Base-by-base conservation (phyloP, 2,888 invertebrate species). In the Petrophora chlorosata region DNA sequence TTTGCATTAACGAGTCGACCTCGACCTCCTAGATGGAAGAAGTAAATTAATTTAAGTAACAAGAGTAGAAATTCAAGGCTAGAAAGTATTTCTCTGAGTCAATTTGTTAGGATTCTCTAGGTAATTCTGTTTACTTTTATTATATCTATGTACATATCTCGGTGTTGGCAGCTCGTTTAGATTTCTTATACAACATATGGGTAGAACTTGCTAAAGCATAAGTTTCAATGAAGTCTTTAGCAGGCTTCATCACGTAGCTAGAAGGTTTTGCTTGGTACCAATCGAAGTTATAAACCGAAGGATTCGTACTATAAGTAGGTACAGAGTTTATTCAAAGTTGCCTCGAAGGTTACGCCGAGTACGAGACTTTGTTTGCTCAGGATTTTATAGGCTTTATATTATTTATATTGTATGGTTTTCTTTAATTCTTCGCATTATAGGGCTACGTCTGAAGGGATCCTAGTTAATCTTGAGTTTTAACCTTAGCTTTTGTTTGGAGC, bases 241-340 rank as follows among this genome's bases (percentile, higher is more conserved):
- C 28, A 16, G 46, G 39, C 8, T 33, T 46, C 46, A 22, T 17
- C 45, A 46, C 33, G 45, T 34, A 46, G 26, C 36, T 38, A 8
- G 10, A 16, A 25, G 29, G 35, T 44, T 19, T 33, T 25, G 19
- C 36, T 26, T 33, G 10, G 34, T 33, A 39, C 10, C 14, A 16
- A 39, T 33, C 19, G 3, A 32, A 10, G 40, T 16, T 40, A 10
- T 40, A 4, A 15, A 9, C n/a, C 15, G 3, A 8, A 7, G 3
- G 14, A 9, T 3, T 30, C n/a, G 2, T 2, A 15, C 5, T n/a
- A 5, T 8, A 30, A 0, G n/a, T 30, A 30, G 29, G 29, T 29
- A n/a, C n/a, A n/a, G n/a, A n/a, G n/a, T n/a, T n/a, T n/a, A n/a
- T n/a, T n/a, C n/a, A n/a, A n/a, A n/a, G n/a, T n/a, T n/a, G n/a